A percentile compares a stretch with the other conserved stretches of the same genome.
These are phyloP conservation scores for Priapulus caudatus DNA, from an alignment of 2,888 invertebrate genomes.

Conservation along the genomic window DNA sequence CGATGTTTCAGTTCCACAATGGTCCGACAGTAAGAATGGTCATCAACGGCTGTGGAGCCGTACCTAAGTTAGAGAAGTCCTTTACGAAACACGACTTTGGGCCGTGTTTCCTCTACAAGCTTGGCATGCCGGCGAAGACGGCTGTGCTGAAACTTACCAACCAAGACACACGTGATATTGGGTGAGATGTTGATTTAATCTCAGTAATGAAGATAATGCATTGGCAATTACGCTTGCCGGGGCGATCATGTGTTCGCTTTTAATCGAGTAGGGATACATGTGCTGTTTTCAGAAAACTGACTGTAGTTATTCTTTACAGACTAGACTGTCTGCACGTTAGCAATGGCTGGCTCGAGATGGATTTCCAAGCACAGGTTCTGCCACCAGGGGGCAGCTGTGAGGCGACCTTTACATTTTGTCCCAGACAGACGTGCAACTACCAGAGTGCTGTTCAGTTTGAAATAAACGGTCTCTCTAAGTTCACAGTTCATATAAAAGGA, in stretches of 20 bases:
- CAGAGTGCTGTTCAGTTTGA: not conserved
- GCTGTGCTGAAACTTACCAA: not conserved
- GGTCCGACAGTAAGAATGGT: slow-evolving; percentile 51
- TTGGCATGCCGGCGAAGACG: not conserved
- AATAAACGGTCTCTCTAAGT: not conserved
- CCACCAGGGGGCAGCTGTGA: not conserved
- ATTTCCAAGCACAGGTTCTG: slow-evolving; percentile 1
- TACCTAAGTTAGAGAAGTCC: slow-evolving; percentile 50
- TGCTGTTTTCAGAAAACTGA: too few species aligned
- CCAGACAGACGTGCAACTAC: not conserved
- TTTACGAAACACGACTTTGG: slow-evolving; percentile 53
- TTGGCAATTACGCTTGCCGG: too few species aligned
- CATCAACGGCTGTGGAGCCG: slow-evolving; percentile 48
- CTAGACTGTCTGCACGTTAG: not conserved
- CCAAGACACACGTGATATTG: too few species aligned
- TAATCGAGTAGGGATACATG: too few species aligned
- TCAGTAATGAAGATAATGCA: too few species aligned
- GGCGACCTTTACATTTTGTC: not conserved
- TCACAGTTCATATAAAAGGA: not conserved
- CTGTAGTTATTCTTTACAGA: not conserved
- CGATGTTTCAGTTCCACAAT: slow-evolving; percentile 55
- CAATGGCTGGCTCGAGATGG: not conserved
- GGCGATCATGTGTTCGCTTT: too few species aligned
- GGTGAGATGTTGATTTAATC: too few species aligned
- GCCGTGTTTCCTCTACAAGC: slow-evolving; percentile 48